A percentile compares a stretch with the other conserved stretches of the same genome.
phyloP scores from a whole-genome alignment of 2,888 invertebrate species.

The Glyphotaelius pellucidus region DNA sequence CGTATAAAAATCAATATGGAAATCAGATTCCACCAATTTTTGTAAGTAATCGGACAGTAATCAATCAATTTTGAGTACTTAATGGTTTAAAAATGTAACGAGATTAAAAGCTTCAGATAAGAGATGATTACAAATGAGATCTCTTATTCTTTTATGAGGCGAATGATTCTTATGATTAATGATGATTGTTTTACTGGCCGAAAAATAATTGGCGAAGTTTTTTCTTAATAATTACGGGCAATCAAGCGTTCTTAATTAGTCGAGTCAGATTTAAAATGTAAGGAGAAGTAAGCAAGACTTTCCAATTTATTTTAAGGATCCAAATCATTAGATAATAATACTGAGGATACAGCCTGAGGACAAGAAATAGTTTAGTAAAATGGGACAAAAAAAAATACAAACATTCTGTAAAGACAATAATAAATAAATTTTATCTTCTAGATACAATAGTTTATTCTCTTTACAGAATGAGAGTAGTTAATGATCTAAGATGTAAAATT shows the following conservation, averaged over 20 bases:
- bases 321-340: neutral
- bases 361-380: too few species aligned
- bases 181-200: constrained; percentile 6
- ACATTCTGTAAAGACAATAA: too few species aligned
- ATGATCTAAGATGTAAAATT: too few species aligned
- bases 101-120: neutral
- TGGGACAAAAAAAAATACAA: too few species aligned
- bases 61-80: neutral
- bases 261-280: neutral
- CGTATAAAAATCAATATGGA: neutral
- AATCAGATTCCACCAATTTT: neutral
- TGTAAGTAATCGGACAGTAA: neutral
- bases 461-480: too few species aligned
- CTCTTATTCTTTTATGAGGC: neutral
- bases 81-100: neutral
- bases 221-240: constrained; percentile 6
- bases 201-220: neutral
- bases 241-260: constrained; percentile 22
- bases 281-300: neutral
- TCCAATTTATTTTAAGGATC: neutral
- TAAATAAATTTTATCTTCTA: too few species aligned
- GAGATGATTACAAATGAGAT: neutral
- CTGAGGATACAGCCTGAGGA: neutral
- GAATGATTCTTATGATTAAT: constrained; percentile 29
- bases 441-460: too few species aligned